Percentiles rank a stretch among this genome's conserved stretches.
Conservation (phyloP, 2,113 vertebrate species). For the Meriones unguiculatus region DNA sequence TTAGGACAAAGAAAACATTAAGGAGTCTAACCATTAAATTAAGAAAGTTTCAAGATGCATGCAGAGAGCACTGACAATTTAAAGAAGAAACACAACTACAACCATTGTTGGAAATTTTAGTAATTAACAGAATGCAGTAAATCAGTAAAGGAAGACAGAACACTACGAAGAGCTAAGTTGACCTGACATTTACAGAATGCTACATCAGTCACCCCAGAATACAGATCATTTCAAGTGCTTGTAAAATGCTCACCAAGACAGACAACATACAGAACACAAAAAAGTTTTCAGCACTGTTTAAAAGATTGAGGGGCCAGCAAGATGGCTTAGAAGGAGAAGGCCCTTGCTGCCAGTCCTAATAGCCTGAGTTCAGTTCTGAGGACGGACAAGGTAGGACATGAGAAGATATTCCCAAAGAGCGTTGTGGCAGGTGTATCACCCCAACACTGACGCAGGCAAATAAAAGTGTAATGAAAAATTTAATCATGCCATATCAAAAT, state of each 20-base stretch:
- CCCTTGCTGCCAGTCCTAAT: not conserved
- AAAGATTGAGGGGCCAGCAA: not conserved
- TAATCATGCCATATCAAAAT: not conserved
- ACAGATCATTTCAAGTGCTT: not conserved
- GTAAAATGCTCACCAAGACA: not conserved
- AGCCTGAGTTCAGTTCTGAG: not conserved
- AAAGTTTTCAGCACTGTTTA: not conserved
- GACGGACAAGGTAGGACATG: not conserved
- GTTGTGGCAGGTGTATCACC: not conserved
- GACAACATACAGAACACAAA: not conserved
- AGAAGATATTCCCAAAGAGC: not conserved
- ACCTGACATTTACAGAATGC: not conserved
- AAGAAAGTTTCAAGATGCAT: not conserved
- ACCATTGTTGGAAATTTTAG: not conserved
- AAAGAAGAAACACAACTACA: not conserved
- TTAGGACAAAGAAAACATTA: not conserved
- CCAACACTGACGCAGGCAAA: not conserved
- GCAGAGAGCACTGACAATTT: not conserved
- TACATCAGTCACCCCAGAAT: not conserved
- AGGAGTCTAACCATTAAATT: constrained; percentile 12
- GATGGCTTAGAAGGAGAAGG: not conserved
- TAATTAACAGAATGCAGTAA: not conserved
- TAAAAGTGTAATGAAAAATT: not conserved
- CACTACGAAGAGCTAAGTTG: not conserved
- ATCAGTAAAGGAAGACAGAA: not conserved